Base-by-base conservation (phyloP, 2,113 vertebrate genomes). In the Cepphus grylle region DNA sequence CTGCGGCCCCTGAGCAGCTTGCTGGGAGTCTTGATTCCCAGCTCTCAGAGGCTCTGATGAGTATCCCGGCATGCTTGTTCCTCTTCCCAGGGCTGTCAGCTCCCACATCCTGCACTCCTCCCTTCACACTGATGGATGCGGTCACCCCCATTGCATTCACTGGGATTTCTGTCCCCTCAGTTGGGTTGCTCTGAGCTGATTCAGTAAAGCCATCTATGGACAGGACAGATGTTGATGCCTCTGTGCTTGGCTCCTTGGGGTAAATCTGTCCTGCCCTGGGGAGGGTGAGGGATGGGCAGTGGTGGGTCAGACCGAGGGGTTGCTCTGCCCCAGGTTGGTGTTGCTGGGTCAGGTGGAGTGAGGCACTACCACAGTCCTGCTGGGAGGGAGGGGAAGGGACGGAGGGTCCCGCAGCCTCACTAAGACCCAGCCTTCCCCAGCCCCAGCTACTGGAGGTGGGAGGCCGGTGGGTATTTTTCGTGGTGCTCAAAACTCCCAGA, bases 121-220 rank as follows among this genome's bases (percentile, higher is more conserved):
- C 40, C 50, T 43, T 50, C 7, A 2, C 2, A 2, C 2, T 65
- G 59, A 18, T 32, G 73, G 67, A n/a, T 63, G 27, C 1, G 2
- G 18, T 36, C 6, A 3, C 32, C 43, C 67, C 18, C n/a, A 16
- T 19, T 1, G 0, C 9, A 0, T 52, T 81, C 5, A 2, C 71
- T 21, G 70, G 63, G 86, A 5, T 85, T 69, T 85, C 22, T 71
- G 52, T 70, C 47, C 62, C 42, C 10, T 5, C 55, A 25, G 34
- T 11, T 58, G 49, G 27, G 36, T 14, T 74, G 62, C 69, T 40
- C 45, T 27, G 43, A 30, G 72, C n/a, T 49, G 52, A 25, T 42
- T 73, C 8, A 29, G 45, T 42, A 26, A 53, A 62, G 36, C 25
- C 29, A 3, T 3, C 29, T 29, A 5, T 8, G 49, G 20, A 6